These are phyloP conservation scores for Pegea sp. DNA, from an alignment of 23 tunicate species.

Conservation along the genomic window DNA sequence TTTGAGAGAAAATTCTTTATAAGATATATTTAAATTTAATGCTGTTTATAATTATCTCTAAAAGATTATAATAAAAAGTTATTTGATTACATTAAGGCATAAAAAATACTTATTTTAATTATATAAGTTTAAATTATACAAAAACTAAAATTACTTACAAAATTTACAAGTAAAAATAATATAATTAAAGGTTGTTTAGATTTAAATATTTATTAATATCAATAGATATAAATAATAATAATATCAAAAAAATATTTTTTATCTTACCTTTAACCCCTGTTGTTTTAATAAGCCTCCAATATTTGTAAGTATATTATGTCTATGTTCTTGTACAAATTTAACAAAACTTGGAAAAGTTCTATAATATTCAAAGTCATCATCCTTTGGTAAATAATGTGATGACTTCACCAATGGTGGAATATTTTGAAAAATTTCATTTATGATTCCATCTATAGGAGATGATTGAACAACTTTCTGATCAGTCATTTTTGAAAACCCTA, in stretches of 20 bases:
- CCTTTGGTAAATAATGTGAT: constrained; percentile 31
- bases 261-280: constrained; percentile 36
- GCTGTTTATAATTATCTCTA: no score
- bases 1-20: no score
- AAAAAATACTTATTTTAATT: no score
- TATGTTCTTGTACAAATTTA: constrained; percentile 33
- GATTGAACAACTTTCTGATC: no score
- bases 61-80: no score
- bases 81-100: no score
- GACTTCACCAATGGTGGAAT: constrained; percentile 13
- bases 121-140: no score
- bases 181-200: no score
- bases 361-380: constrained; percentile 78
- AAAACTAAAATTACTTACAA: no score
- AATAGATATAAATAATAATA: neutral
- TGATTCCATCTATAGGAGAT: neutral
- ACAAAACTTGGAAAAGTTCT: constrained; percentile 61
- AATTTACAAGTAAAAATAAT: no score
- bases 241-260: neutral
- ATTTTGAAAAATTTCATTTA: neutral
- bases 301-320: constrained; percentile 7
- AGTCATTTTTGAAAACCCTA: no score
- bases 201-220: neutral
- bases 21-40: no score
- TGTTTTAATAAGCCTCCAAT: constrained; percentile 19